phyloP scores from a whole-genome alignment of 2,113 vertebrate species.

The Ciconia stormi region DNA sequence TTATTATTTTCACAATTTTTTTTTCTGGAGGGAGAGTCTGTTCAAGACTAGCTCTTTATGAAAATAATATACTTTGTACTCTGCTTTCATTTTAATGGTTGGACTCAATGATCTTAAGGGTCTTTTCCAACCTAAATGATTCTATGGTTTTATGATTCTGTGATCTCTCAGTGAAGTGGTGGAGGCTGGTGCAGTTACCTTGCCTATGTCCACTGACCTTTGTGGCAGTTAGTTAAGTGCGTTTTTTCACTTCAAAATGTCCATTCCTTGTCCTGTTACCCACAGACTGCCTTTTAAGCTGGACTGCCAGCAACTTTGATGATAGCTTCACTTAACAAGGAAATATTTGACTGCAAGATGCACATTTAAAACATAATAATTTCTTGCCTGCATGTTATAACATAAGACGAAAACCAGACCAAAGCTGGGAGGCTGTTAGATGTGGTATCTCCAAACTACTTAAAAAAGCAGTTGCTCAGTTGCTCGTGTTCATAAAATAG shows the following conservation, averaged over 20 bases:
- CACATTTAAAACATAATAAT: not conserved
- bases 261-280: not conserved
- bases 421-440: not conserved
- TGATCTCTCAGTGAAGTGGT: not conserved
- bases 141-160: not conserved
- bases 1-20: not conserved
- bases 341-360: not conserved
- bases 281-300: not conserved
- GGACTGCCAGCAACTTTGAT: not conserved
- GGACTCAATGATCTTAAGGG: not conserved
- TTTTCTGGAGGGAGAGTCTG: not conserved
- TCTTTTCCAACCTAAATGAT: not conserved
- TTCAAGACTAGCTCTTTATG: not conserved
- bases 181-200: not conserved
- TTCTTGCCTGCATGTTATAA: not conserved
- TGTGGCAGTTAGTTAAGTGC: not conserved
- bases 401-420: not conserved
- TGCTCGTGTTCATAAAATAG: not conserved
- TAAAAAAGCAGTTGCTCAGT: not conserved
- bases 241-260: not conserved
- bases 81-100: not conserved
- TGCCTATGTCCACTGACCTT: not conserved
- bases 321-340: not conserved
- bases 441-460: not conserved
- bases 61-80: not conserved